Conservation (phyloP, 2,797 vertebrate genomes). For the Mus spretus region DNA sequence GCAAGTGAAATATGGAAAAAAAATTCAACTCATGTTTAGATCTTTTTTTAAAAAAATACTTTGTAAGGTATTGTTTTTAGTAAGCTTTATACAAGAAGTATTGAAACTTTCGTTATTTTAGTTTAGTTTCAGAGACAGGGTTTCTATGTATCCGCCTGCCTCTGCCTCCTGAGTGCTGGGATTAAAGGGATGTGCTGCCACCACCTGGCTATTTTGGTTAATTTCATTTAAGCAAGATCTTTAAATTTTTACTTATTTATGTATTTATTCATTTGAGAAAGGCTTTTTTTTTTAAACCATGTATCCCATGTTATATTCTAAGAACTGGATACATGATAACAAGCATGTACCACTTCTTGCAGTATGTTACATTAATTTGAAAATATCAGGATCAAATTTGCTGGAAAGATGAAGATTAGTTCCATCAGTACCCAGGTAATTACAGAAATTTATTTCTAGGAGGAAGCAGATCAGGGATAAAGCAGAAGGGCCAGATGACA, state of each 20-base stretch:
- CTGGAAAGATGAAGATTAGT: not conserved
- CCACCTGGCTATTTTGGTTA: not conserved
- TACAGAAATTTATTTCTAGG: not conserved
- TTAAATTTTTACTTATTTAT: not conserved
- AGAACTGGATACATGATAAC: not conserved
- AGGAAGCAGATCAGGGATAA: not conserved
- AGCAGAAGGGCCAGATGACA: not conserved
- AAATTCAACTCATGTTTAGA: constrained; percentile 1
- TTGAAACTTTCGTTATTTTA: not conserved
- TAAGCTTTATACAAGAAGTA: constrained; percentile 22
- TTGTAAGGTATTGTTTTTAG: constrained; percentile 3
- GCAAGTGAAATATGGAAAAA: not conserved
- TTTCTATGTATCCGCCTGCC: not conserved
- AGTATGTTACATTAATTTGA: constrained; percentile 37
- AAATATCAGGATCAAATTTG: constrained; percentile 39
- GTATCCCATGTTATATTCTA: not conserved
- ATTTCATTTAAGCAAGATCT: not conserved
- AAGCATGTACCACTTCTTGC: not conserved
- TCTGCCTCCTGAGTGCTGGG: not conserved
- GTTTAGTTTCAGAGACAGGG: not conserved
- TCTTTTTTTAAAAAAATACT: not conserved
- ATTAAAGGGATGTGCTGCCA: not conserved
- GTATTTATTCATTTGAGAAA: not conserved
- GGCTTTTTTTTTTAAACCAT: not conserved
- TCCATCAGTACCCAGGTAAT: not conserved